Percentiles rank a stretch among this genome's conserved stretches.
These are phyloP conservation scores for Cariama cristata DNA, from an alignment of 2,113 vertebrate genomes.

Conservation along the genomic window DNA sequence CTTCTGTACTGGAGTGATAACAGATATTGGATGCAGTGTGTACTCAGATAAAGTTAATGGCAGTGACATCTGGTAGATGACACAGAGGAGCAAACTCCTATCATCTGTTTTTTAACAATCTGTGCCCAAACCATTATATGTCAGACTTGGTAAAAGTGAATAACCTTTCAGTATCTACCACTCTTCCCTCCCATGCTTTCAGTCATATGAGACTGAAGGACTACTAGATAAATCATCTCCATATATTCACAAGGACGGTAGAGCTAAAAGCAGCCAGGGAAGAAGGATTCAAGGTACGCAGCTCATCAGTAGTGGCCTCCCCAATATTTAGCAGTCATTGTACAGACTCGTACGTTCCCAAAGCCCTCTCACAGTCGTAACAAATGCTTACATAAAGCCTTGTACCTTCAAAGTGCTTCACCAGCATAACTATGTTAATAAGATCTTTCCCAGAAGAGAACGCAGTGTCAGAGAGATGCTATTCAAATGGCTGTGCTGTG, in stretches of 20 bases:
- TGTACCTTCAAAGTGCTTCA: constrained; percentile 5
- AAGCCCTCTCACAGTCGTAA: background rate
- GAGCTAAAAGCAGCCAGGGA: background rate
- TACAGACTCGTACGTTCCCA: background rate
- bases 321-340: background rate
- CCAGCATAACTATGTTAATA: constrained; percentile 25
- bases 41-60: constrained; percentile 60
- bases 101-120: constrained; percentile 37
- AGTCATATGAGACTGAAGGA: constrained; percentile 8
- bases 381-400: constrained; percentile 26
- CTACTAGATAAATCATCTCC: background rate
- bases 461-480: constrained; percentile 4
- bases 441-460: background rate
- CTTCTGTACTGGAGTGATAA: constrained; percentile 54
- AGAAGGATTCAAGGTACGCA: background rate
- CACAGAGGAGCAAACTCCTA: constrained; percentile 43
- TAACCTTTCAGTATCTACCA: constrained; percentile 35
- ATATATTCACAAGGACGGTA: background rate
- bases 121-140: constrained; percentile 51
- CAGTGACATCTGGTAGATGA: constrained; percentile 46
- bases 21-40: constrained; percentile 34
- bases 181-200: background rate
- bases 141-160: constrained; percentile 33
- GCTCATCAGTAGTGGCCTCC: background rate
- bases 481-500: constrained; percentile 17